A percentile compares a stretch with the other conserved stretches of the same genome.
Conservation (phyloP, 2,888 invertebrate genomes). For the Amblyteles armatorius region DNA sequence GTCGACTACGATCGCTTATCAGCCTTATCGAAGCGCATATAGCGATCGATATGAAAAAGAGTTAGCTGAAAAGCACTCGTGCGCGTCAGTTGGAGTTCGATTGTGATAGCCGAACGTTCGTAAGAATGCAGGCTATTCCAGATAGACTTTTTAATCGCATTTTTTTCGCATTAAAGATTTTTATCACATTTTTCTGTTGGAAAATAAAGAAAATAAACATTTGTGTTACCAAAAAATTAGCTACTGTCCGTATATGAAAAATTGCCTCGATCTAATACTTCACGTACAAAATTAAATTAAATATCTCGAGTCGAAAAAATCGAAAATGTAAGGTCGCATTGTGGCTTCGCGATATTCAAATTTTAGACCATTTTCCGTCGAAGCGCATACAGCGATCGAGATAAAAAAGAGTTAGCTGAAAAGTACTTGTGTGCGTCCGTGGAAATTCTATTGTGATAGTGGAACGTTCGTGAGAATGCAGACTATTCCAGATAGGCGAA, state of each 20-base stretch:
- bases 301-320: neutral
- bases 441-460: neutral
- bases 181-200: neutral
- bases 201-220: neutral
- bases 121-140: neutral
- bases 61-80: slow-evolving; percentile 17
- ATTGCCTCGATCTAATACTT: too few relatives aligned
- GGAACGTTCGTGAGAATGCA: neutral
- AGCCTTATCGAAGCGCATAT: slow-evolving; percentile 59
- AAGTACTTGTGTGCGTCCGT: neutral
- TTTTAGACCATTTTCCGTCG: neutral
- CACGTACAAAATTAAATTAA: too few relatives aligned
- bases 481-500: neutral
- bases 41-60: slow-evolving; percentile 53
- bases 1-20: slow-evolving; percentile 61
- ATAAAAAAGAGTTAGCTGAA: slow-evolving; percentile 46
- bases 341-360: too few relatives aligned
- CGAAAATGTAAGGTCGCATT: neutral
- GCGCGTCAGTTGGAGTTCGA: neutral
- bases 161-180: too few relatives aligned
- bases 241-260: too few relatives aligned
- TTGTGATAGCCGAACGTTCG: neutral
- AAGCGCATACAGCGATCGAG: slow-evolving; percentile 55
- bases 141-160: too few relatives aligned
- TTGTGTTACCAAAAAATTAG: neutral